Evolutionary conservation across 2,888 invertebrate species (phyloP).

Genomic region (Thymelicus acteon): DNA sequence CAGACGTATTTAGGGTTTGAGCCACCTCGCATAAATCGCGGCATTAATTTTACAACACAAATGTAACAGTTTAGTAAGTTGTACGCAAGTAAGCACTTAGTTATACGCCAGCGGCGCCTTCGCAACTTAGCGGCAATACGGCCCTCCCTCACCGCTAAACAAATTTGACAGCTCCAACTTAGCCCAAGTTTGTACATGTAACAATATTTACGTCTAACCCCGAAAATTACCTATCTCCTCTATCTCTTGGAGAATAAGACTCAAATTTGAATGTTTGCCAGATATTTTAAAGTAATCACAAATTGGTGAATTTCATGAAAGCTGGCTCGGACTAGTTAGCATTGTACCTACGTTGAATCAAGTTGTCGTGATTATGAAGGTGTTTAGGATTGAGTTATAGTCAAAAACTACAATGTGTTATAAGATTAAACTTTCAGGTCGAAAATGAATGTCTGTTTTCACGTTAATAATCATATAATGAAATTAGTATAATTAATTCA

Average conservation of each 20-base stretch:
- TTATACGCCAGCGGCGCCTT: constrained; percentile 76
- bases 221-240: constrained; percentile 40
- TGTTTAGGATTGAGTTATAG: constrained; percentile 67
- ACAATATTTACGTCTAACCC: constrained; percentile 54
- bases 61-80: constrained; percentile 81
- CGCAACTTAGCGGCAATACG: constrained; percentile 76
- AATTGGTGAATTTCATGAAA: constrained; percentile 56
- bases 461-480: not conserved
- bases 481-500: not conserved
- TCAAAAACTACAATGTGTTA: constrained; percentile 31
- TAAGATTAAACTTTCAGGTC: constrained; percentile 8
- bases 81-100: constrained; percentile 80
- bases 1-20: constrained; percentile 45
- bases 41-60: constrained; percentile 82
- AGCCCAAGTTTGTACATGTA: constrained; percentile 75
- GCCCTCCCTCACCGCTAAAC: constrained; percentile 81
- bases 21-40: constrained; percentile 71
- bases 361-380: constrained; percentile 81
- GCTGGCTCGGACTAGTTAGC: constrained; percentile 77
- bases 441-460: not conserved
- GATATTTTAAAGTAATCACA: constrained; percentile 28
- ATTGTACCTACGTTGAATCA: constrained; percentile 78
- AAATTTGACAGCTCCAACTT: constrained; percentile 84
- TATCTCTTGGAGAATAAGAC: constrained; percentile 43
- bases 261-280: constrained; percentile 38